Evolutionary conservation across 1,140 invertebrate genomes (phyloP), one percentile per base, ranked within the genome.

Genomic region (Leptonema lineaticorne): DNA sequence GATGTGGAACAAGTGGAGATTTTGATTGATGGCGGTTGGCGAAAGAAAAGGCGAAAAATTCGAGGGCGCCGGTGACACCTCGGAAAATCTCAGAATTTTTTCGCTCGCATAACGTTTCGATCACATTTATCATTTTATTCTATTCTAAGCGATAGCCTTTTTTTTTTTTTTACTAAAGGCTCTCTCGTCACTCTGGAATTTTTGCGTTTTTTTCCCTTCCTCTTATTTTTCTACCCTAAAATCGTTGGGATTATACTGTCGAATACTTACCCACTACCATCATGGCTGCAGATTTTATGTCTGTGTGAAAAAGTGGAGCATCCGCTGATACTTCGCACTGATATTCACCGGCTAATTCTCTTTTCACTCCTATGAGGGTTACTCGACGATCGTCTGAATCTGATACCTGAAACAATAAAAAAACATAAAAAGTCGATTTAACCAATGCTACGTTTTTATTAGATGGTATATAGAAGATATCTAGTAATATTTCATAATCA

Each of bases 261-360:
- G 9, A 41, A 53, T 41, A 85, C 88, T 84, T 78, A 91, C 90
- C 89, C 56, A 89, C 88, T 60, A 92, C 88, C 69, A 85, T 85
- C 77, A 92, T 87, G 6, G 77, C 79, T 6, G 87, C 85, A 8
- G 82, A 79, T 66, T 84, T 81, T 68, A 87, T 84, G 53, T 86
- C 83, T 0, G 89, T 90, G 75, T 90, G 88, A 74, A 89, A 91
- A 37, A 85, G 80, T 0, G 89, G 89, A 0, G 85, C 83, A 74
- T 90, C 90, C 1, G 88, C 89, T 0, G 89, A 89, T 45, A 91
- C 88, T 75, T 92, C 90, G 75, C 90, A 92, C 77, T 88, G 89
- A 78, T 91, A 92, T 41, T 80, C 80, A 3, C 90, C 90, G 45
- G 87, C 87, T 33, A 88, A 82, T 2, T 85, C 82, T 27, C 85